Evolutionary conservation across 2,797 vertebrate species (phyloP), one percentile per base, ranked within the genome.

Genomic region (Peromyscus melanophrys): DNA sequence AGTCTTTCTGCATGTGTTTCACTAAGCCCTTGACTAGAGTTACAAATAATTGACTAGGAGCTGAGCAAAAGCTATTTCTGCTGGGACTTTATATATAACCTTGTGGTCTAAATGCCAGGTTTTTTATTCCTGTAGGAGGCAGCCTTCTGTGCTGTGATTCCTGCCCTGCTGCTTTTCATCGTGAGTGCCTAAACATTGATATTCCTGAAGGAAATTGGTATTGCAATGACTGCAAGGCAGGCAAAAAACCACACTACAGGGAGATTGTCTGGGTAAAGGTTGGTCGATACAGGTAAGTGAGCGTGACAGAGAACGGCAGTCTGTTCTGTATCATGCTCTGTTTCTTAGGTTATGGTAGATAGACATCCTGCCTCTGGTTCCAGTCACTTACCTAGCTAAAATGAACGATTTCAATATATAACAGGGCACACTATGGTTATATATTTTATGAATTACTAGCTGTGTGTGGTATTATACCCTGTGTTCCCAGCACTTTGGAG

Each of bases 181-280:
- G 99, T 14, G 99, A 99, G 98, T 99, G 99, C 99, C 99, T 99
- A 97, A 99, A 99, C 98, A 99, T 99, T 65, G 99, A 99, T 96
- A 99, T 99, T 99, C 99, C 99, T 11, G 99, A 99, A 98, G 99
- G 99, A 96, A 99, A 99, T 98, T 99, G 99, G 99, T 99, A 99
- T 98, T 99, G 99, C 98, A 99, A 99, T 71, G 99, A 99, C 98
- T 99, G 99, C 98, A 99, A 99, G 96, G 99, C 99, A 29, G 99
- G 99, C 97, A 99, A 99, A 98, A 99, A 99, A 94, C 99, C 99
- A 40, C 99, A 99, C 98, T 99, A 99, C 98, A 99, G 99, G 97
- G 99, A 99, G 98, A 99, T 99, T 96, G 99, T 99, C 77, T 99
- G 99, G 99, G 99, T 99, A 92, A 99, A 99, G 98, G 99, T 99